A percentile compares a stretch with the other conserved stretches of the same genome.
Evolutionary conservation across 1,140 invertebrate genomes (phyloP).

Genomic region (Reticulitermes speratus): DNA sequence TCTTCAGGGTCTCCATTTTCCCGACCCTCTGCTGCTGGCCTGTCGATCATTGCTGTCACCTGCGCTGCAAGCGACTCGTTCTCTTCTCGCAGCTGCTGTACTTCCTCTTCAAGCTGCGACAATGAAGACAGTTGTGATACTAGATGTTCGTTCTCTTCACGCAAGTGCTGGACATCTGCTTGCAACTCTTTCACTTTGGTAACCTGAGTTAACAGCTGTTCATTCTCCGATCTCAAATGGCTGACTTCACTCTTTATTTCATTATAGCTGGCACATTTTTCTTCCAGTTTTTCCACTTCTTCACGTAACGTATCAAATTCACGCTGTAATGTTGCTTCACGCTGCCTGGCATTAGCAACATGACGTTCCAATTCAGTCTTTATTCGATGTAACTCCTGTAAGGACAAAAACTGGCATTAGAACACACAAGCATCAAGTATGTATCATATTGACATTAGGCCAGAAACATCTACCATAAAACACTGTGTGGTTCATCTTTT

Average conservation of each 20-base stretch:
- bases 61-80: conserved; percentile 49
- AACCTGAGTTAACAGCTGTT: conserved; percentile 7
- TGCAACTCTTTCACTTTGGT: neutral
- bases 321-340: conserved; percentile 20
- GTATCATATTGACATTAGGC: too few relatives aligned
- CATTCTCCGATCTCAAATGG: conserved; percentile 18
- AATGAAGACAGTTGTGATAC: neutral
- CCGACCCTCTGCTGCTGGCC: conserved; percentile 47
- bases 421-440: neutral
- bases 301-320: neutral
- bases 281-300: conserved; percentile 24
- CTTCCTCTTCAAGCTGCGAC: conserved; percentile 26
- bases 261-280: neutral
- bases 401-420: conserved; percentile 34
- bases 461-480: too few relatives aligned
- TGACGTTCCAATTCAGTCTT: conserved; percentile 56
- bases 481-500: too few relatives aligned
- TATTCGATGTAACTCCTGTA: conserved; percentile 54
- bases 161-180: neutral
- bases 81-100: conserved; percentile 48
- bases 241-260: conserved; percentile 21
- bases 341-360: conserved; percentile 42
- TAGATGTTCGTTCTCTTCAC: conserved; percentile 22
- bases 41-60: conserved; percentile 45
- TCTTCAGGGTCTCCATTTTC: conserved; percentile 50